Conservation (phyloP, 1,140 invertebrate genomes). For the Trachymyrmex septentrionalis region DNA sequence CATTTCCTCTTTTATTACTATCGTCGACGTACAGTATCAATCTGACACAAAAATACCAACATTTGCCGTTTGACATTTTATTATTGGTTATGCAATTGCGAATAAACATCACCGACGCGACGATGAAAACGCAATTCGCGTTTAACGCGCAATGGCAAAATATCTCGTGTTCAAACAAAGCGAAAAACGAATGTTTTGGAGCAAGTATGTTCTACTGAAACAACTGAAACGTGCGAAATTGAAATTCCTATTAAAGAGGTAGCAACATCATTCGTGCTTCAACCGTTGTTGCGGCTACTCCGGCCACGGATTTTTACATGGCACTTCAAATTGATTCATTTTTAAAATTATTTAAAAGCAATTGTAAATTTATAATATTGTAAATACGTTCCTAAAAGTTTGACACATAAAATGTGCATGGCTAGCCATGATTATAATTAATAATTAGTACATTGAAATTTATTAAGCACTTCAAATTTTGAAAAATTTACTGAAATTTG, state of each 20-base stretch:
- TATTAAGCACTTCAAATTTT: neutral
- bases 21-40: neutral
- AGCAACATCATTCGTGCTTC: constrained; percentile 15
- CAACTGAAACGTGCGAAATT: constrained; percentile 41
- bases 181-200: constrained; percentile 14
- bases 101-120: neutral
- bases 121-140: neutral
- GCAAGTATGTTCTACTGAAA: constrained; percentile 1
- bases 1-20: constrained; percentile 2
- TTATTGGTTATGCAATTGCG: neutral
- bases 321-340: neutral
- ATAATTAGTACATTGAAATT: neutral
- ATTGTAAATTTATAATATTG: neutral
- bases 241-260: constrained; percentile 40
- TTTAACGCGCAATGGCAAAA: constrained; percentile 51
- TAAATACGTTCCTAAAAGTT: constrained; percentile 1
- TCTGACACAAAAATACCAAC: constrained; percentile 6
- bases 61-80: neutral
- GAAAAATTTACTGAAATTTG: no score
- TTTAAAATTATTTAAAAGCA: neutral
- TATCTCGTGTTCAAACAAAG: constrained; percentile 16
- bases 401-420: neutral
- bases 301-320: neutral
- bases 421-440: neutral
- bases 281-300: neutral